Evolutionary conservation across 2,113 vertebrate species (phyloP), one percentile per base, ranked within the genome.

Genomic region (Cryptotis parvus): DNA sequence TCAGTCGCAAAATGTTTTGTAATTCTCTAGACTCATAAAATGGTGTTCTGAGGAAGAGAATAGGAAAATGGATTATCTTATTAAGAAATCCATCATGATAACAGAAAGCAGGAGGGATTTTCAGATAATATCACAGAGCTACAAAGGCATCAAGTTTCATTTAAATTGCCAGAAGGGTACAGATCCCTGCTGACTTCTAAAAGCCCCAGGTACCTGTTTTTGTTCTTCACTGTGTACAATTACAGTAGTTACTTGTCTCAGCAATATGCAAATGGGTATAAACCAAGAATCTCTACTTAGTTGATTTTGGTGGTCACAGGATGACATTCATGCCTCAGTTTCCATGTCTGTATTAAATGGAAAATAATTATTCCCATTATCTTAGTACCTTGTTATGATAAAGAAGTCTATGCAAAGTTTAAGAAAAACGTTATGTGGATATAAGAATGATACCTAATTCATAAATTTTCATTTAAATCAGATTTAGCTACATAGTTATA

Each of bases 131-230:
- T 82, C 84, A 63, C 84, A 77, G 39, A 70, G 65, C 96, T 76
- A 94, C 84, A 93, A 90, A 95, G 29, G 16, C 92, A 96, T 88
- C 73, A 0, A 61, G 93, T 95, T 97, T 95, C 3, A 84, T 94
- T 95, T 94, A 31, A 5, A 69, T 39, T n/a, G 37, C 12, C n/a
- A 87, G 75, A 76, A 68, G 55, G 41, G 31, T 58, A 77, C n/a
- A 84, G 52, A 70, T 4, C 9, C 37, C 3, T 15, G 20, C 26
- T 39, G 20, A 76, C 24, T 24, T 16, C 18, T 63, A 9, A 70
- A 49, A 78, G 33, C 14, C 41, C 1, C 4, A 61, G 6, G 33
- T 72, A 72, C 41, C 0, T 29, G 12, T 6, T 24, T 96, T 95
- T 95, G 61, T 27, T 96, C 29, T 18, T 86, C 39, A 37, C 0